Evolutionary conservation across 1,140 invertebrate genomes (phyloP), one percentile per base, ranked within the genome.

Genomic region (Aphelenchoides fujianensis): DNA sequence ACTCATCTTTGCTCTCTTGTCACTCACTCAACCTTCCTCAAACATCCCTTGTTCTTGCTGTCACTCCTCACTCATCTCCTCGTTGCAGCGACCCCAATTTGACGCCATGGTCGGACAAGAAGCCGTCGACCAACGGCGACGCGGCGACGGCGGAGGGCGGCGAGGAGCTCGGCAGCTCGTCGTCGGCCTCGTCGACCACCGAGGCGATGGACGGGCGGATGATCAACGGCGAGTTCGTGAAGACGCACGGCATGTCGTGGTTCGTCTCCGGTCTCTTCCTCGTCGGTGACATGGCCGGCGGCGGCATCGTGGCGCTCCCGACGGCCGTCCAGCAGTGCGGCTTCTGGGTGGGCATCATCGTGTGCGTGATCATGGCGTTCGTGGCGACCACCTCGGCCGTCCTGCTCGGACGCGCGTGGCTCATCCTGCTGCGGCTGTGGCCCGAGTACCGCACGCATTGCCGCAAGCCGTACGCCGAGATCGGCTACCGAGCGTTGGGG

Each of bases 221-320:
- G 19, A 74, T 41, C 23, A 68, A 68, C 35, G 70, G 70, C 37
- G 54, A 72, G 32, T 59, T 72, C 12, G 55, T 72, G 3, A 66
- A 70, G 34, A 16, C 19, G 9, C 27, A 19, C 67, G 70, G 70
- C 5, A 72, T 72, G 71, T 30, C 59, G 34, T 74, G 87, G 35
- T 3, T 81, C 1, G 84, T 89, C 67, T 88, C 89, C 0, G 87
- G 88, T 0, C 84, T 91, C 35, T 89, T 91, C 76, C 87, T 91
- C 23, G 88, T 88, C 5, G 90, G 89, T 0, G 90, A 91, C 83
- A 90, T 91, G 87, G 90, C 90, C 0, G 90, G 90, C 27, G 71
- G 61, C 31, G 32, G 16, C 1, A 62, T n/a, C 19, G 30, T 72
- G 16, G 61, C 30, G 9, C 27, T 69, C 1, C 59, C 69, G 30